Evolutionary conservation across 2,797 vertebrate species (phyloP).

Genomic region (Amniataba percoides): DNA sequence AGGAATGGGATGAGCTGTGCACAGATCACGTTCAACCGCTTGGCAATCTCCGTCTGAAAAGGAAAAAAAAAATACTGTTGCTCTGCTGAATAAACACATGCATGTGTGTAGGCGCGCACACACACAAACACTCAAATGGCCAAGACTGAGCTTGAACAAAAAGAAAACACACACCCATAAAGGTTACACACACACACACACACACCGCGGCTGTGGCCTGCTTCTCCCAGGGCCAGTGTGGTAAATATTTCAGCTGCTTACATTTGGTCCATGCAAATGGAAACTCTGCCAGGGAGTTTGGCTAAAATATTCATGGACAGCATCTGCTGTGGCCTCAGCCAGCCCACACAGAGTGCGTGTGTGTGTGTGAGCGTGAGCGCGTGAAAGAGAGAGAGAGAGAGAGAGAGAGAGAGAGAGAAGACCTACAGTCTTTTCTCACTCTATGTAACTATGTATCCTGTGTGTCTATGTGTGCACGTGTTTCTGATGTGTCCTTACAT

Average conservation of each 20-base stretch:
- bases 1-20: conserved; percentile 89
- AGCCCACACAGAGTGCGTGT: conserved; percentile 74
- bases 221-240: conserved; percentile 78
- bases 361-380: neutral
- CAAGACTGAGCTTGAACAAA: conserved; percentile 53
- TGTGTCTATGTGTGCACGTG: conserved; percentile 21
- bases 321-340: conserved; percentile 84
- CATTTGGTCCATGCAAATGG: conserved; percentile 89
- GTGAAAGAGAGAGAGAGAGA: too few species aligned
- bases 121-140: conserved; percentile 18
- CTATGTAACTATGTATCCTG: neutral
- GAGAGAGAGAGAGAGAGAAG: neutral
- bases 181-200: conserved; percentile 39
- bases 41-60: conserved; percentile 90
- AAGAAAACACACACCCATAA: conserved; percentile 34
- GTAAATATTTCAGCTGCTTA: conserved; percentile 89
- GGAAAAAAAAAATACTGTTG: conserved; percentile 62
- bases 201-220: conserved; percentile 56
- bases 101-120: conserved; percentile 6
- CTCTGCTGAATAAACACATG: conserved; percentile 70
- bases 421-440: conserved; percentile 35
- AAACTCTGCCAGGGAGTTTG: conserved; percentile 81
- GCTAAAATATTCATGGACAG: conserved; percentile 88
- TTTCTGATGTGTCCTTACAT: conserved; percentile 28
- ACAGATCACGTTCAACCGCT: conserved; percentile 89